Percentiles rank a stretch among this genome's conserved stretches.
phyloP scores from a whole-genome alignment of 2,888 invertebrate species.

The Psylliodes chrysocephalus region DNA sequence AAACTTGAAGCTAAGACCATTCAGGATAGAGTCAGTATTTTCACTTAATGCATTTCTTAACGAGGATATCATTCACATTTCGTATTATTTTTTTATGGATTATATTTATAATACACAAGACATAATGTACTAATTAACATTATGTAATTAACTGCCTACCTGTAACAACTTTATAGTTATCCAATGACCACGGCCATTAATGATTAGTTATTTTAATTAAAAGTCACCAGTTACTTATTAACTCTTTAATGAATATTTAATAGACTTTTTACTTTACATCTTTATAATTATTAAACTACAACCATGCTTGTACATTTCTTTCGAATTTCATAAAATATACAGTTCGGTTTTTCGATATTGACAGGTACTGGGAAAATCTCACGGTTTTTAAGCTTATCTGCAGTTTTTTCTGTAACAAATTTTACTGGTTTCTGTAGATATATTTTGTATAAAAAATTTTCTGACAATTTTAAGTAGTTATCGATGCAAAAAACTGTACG shows the following conservation, averaged over 20 bases:
- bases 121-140: background rate
- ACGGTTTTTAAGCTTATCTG: too few species aligned
- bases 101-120: too few species aligned
- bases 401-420: too few species aligned
- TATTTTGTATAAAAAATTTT: too few species aligned
- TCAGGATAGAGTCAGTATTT: too few species aligned
- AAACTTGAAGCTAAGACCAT: too few species aligned
- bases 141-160: background rate
- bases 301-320: constrained; percentile 42
- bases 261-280: constrained; percentile 49
- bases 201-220: constrained; percentile 33
- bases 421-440: too few species aligned
- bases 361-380: background rate
- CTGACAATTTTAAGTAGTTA: too few species aligned
- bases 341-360: background rate
- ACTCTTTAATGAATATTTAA: constrained; percentile 46
- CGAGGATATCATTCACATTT: background rate
- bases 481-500: too few species aligned
- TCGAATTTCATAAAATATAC: background rate
- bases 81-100: too few species aligned
- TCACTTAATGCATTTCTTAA: background rate
- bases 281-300: constrained; percentile 42
- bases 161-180: too few species aligned
- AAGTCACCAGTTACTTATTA: constrained; percentile 40
- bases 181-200: constrained; percentile 8